Evolutionary conservation across 2,888 invertebrate genomes (phyloP).

Genomic region (Thelaira solivaga): DNA sequence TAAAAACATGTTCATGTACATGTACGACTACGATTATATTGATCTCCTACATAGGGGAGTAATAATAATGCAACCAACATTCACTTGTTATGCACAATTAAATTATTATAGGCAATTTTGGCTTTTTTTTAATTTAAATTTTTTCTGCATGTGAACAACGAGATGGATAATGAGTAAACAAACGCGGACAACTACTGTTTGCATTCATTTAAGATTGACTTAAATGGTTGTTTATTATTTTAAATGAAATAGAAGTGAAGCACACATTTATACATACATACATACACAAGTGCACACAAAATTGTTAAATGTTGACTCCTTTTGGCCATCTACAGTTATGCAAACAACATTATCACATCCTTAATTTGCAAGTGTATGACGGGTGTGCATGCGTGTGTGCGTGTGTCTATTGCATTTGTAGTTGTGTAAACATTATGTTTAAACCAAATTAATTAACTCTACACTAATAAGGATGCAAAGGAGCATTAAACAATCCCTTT

Average conservation of each 20-base stretch:
- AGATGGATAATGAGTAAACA: conserved; percentile 11
- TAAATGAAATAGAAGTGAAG: conserved; percentile 39
- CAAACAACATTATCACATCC: not conserved
- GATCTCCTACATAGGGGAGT: too few species aligned
- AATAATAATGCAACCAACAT: not conserved
- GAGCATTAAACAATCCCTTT: not conserved
- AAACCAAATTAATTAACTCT: conserved; percentile 37
- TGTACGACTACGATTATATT: too few species aligned
- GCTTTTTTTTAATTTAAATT: too few species aligned
- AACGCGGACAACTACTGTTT: conserved; percentile 2
- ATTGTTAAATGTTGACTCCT: conserved; percentile 4
- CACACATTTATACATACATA: not conserved
- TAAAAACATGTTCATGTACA: not conserved
- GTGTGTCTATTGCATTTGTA: not conserved
- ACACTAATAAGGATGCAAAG: conserved; percentile 14
- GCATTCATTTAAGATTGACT: conserved; percentile 25
- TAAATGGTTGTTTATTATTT: conserved; percentile 53
- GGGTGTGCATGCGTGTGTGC: not conserved
- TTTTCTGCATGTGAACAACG: conserved; percentile 1
- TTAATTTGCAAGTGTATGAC: not conserved
- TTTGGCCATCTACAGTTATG: not conserved
- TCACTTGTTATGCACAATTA: conserved; percentile 20
- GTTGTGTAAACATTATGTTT: conserved; percentile 16
- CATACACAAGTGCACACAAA: not conserved
- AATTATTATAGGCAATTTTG: conserved; percentile 17